phyloP scores from a whole-genome alignment of 2,797 vertebrate genomes.

The Ptychadena robeensis region DNA sequence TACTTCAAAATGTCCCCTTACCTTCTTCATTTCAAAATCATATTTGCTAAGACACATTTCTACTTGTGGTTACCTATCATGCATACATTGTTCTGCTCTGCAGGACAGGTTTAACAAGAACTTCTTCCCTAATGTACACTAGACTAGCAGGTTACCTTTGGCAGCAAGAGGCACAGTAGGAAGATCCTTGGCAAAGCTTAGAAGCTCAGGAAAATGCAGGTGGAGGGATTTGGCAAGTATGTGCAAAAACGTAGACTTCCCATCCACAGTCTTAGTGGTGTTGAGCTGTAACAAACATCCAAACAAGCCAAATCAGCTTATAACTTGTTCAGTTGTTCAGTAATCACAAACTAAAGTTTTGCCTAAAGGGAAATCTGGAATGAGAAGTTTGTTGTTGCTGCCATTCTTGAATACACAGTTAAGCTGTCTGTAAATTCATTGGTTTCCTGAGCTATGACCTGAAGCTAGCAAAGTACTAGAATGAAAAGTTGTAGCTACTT shows the following conservation, averaged over 20 bases:
- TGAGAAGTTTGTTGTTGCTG: too few relatives aligned
- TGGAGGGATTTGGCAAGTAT: constrained; percentile 97
- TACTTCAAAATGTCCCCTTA: too few relatives aligned
- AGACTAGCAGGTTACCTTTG: constrained; percentile 82
- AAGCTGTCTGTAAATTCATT: too few relatives aligned
- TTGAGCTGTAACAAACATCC: constrained; percentile 80
- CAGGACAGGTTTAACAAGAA: background rate
- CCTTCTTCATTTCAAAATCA: too few relatives aligned
- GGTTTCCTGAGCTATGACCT: too few relatives aligned
- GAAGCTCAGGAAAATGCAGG: constrained; percentile 97
- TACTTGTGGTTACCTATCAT: background rate
- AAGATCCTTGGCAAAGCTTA: constrained; percentile 93
- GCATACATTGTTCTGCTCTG: too few relatives aligned
- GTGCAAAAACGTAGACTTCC: constrained; percentile 97
- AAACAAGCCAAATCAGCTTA: background rate
- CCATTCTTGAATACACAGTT: too few relatives aligned
- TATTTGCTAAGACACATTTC: background rate
- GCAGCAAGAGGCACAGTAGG: constrained; percentile 91
- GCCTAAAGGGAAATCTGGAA: too few relatives aligned
- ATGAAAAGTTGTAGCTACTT: too few relatives aligned
- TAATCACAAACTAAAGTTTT: too few relatives aligned
- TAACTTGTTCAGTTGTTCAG: background rate
- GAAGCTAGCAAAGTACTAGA: too few relatives aligned
- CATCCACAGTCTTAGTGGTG: constrained; percentile 96
- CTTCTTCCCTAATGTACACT: background rate